A percentile compares a stretch with the other conserved stretches of the same genome.
These are phyloP conservation scores for Lepisosteus oculatus DNA, from an alignment of 2,113 vertebrate species.

Conservation along the genomic window DNA sequence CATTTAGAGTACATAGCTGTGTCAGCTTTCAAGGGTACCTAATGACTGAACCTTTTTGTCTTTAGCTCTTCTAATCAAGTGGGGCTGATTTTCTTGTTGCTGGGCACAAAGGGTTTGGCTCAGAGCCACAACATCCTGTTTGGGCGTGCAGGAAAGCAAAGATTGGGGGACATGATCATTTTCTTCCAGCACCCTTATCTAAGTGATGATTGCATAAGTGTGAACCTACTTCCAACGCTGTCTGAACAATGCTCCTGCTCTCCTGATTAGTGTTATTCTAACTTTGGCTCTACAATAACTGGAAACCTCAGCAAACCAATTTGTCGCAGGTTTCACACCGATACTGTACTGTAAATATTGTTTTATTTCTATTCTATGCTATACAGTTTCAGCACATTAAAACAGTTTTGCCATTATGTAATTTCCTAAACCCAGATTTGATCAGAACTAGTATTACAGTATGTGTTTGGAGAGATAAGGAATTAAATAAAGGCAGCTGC, in stretches of 20 bases:
- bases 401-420: constrained; percentile 44
- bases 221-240: constrained; percentile 34
- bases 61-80: not conserved
- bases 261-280: constrained; percentile 61
- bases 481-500: constrained; percentile 41
- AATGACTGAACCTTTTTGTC: no score
- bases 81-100: constrained; percentile 1
- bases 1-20: not conserved
- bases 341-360: constrained; percentile 62
- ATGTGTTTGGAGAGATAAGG: constrained; percentile 65
- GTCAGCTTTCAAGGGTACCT: not conserved
- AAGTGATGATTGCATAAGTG: constrained; percentile 47
- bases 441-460: constrained; percentile 46
- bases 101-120: constrained; percentile 27
- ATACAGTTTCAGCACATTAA: constrained; percentile 31
- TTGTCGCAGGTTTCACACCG: constrained; percentile 31
- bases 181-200: not conserved
- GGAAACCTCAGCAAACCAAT: constrained; percentile 53
- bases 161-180: constrained; percentile 22
- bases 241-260: constrained; percentile 52
- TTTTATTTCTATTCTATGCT: constrained; percentile 41
- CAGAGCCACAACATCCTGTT: constrained; percentile 33
- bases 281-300: constrained; percentile 60
- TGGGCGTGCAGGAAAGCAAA: constrained; percentile 21
- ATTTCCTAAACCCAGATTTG: constrained; percentile 63